A percentile compares a stretch with the other conserved stretches of the same genome.
Evolutionary conservation across 2,113 vertebrate genomes (phyloP).

Genomic region (Cryptotis parvus): DNA sequence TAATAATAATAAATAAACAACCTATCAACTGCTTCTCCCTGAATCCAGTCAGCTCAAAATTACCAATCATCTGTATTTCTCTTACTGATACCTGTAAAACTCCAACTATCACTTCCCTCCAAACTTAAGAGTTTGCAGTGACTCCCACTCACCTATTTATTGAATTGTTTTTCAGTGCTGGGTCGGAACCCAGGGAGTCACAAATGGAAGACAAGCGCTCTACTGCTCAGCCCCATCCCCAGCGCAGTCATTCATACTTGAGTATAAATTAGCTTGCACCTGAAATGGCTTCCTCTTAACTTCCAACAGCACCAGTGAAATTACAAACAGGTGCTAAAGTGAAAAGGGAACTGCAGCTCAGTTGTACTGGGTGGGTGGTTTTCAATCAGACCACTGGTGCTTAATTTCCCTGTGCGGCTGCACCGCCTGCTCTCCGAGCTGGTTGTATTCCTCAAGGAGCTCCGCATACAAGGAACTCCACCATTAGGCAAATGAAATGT

Average conservation of each 20-base stretch:
- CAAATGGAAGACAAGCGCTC: too few relatives aligned
- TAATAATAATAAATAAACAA: too few relatives aligned
- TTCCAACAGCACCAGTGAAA: neutral
- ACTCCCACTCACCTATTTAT: too few relatives aligned
- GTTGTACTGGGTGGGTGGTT: neutral
- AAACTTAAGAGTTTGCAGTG: neutral
- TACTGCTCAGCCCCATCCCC: too few relatives aligned
- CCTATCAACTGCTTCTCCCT: neutral
- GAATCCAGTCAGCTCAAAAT: neutral
- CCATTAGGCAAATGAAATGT: neutral
- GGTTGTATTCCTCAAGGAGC: neutral
- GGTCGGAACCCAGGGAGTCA: too few relatives aligned
- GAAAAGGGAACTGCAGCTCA: neutral
- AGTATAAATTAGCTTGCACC: neutral
- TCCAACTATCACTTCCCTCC: neutral
- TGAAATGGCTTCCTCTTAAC: neutral
- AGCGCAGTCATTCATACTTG: neutral
- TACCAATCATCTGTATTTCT: neutral
- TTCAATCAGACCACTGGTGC: neutral
- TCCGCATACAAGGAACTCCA: neutral
- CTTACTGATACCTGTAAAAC: neutral
- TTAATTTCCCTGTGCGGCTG: neutral
- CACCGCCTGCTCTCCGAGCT: neutral
- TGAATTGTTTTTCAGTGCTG: too few relatives aligned
- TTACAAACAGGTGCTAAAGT: neutral